These are phyloP conservation scores for Aphodius granarius DNA, from an alignment of 2,888 invertebrate species.

Conservation along the genomic window DNA sequence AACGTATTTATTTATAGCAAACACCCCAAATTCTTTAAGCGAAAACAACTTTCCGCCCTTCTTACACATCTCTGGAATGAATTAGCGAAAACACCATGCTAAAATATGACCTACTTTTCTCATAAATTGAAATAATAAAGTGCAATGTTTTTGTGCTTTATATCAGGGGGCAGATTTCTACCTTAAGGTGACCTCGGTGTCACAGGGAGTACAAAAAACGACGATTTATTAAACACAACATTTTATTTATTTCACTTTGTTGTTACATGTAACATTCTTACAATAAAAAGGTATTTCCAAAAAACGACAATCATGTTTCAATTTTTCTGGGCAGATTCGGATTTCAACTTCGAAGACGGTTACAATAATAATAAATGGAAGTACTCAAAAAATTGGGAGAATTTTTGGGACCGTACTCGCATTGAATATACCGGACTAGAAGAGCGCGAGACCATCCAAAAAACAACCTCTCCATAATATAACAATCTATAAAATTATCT, in stretches of 20 bases:
- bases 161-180: too few relatives aligned
- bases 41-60: too few relatives aligned
- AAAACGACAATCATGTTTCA: slow-evolving; percentile 45
- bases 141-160: too few relatives aligned
- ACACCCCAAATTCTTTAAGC: too few relatives aligned
- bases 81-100: too few relatives aligned
- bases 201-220: neutral
- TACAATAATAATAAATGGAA: neutral
- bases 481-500: slow-evolving; percentile 53
- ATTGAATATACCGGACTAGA: slow-evolving; percentile 2
- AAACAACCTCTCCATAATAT: slow-evolving; percentile 41
- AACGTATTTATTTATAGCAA: too few relatives aligned
- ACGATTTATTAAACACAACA: slow-evolving; percentile 44
- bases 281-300: slow-evolving; percentile 51
- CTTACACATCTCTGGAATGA: too few relatives aligned
- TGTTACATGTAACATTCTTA: slow-evolving; percentile 49
- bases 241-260: slow-evolving; percentile 42
- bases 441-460: neutral
- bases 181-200: too few relatives aligned
- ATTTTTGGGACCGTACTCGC: neutral
- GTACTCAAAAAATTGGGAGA: neutral
- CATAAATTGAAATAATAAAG: too few relatives aligned
- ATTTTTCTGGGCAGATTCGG: slow-evolving; percentile 36
- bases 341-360: neutral
- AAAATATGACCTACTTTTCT: too few relatives aligned